Base-by-base conservation (phyloP, 1,140 invertebrate genomes). In the Ladona fulva region DNA sequence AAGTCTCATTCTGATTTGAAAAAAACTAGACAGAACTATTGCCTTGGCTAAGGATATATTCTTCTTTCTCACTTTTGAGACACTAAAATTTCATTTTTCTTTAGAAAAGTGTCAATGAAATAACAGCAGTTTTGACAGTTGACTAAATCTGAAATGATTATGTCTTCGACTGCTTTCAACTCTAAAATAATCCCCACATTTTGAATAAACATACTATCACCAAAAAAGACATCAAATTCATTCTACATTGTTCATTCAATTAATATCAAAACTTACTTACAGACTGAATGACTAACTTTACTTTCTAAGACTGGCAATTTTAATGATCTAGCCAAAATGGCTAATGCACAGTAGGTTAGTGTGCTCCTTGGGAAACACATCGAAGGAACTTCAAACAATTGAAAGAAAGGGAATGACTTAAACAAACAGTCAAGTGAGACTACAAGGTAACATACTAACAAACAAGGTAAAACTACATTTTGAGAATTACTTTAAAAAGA, bases 61-160 rank as follows among this genome's bases (percentile, higher is more conserved):
- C 52, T 19, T 22, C 52, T 1, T 22, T 22, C 14, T 66, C 52
- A 66, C 16, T 66, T 66, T 66, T 6, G 14, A 66, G 14, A 66
- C 5, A 66, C n/a, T 66, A 66, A 66, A 66, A 66, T 22, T 66
- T 66, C 52, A 66, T 66, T 66, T 66, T 37, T 37, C 29, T 37
- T 66, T 66, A 66, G 52, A 66, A 66, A 66, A 66, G 52, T 66
- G 52, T 66, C 52, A 66, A 66, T 66, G 52, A 66, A 66, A 66
- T 66, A 66, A 66, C 52, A 66, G 52, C 52, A 66, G 52, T 66
- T 66, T 19, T 19, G 52, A 66, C 52, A 19, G 52, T 6, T 66
- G 52, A 66, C 52, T 66, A 66, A 37, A 66, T 66, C 16, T 66
- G 52, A 66, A 66, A 66, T 37, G 52, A 66, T 66, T 37, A 66